Conservation (phyloP, 92 coral and sea anemone species). For the Epizoanthus illoricatus region DNA sequence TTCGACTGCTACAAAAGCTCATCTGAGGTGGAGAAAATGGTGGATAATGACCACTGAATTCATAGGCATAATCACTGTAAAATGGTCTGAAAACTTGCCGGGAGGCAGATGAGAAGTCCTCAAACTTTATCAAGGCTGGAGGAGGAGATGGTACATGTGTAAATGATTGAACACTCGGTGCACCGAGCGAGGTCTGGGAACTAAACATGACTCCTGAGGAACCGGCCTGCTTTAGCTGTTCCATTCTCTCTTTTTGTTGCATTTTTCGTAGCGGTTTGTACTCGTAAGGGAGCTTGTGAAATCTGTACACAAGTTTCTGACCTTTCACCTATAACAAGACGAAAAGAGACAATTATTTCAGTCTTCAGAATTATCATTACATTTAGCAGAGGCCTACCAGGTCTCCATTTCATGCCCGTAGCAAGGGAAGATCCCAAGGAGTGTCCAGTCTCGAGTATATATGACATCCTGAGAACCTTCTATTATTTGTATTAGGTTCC, state of each 20-base stretch:
- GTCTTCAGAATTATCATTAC: neutral
- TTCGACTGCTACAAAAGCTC: slow-evolving; percentile 52
- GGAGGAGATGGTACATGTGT: neutral
- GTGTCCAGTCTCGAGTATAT: too few species aligned
- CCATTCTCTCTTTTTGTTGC: slow-evolving; percentile 28
- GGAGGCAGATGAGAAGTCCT: slow-evolving; percentile 5
- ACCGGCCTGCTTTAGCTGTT: slow-evolving; percentile 19
- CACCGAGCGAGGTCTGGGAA: slow-evolving; percentile 12
- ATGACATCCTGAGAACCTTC: too few species aligned
- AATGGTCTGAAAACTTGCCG: slow-evolving; percentile 27
- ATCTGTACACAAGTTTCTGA: slow-evolving; percentile 76
- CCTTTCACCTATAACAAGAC: slow-evolving; percentile 61
- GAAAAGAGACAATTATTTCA: neutral
- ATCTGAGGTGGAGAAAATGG: slow-evolving; percentile 14
- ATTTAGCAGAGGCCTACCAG: neutral
- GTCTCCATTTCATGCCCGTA: neutral
- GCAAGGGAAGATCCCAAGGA: too few species aligned
- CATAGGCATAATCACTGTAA: slow-evolving; percentile 29
- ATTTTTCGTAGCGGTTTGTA: slow-evolving; percentile 60
- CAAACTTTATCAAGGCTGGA: slow-evolving; percentile 12
- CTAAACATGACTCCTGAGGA: slow-evolving; percentile 37
- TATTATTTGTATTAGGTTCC: too few species aligned
- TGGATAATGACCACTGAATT: neutral
- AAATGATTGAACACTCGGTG: neutral
- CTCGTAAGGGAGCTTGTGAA: slow-evolving; percentile 72